Base-by-base conservation (phyloP, 1,140 invertebrate species). In the Caenorhabditis briggsae region DNA sequence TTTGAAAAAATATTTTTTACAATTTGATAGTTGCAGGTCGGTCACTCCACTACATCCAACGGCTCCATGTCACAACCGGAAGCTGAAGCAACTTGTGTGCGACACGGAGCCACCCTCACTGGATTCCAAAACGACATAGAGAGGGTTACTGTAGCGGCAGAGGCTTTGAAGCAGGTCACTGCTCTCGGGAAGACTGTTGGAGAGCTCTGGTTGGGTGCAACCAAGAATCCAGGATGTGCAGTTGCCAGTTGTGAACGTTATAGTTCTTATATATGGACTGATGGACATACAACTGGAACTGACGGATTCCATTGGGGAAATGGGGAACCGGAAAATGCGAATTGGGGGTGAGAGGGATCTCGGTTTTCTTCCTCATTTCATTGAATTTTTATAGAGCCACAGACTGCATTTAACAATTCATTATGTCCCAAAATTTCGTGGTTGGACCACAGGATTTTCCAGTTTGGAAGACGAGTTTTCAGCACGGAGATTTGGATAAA, bases 121-220 rank as follows among this genome's bases (percentile, higher is more conserved):
- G 64, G 64, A 70, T 70, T 43, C 41, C 64, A 70, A 18, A 70
- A 70, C 18, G 64, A 70, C 18, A 23, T 43, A 11, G 64, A 70
- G 64, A 43, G 64, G 43, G n/a, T 70, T 33, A 70, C 64, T 7
- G 18, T 46, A 7, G 64, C 64, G 8, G 43, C 43, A n/a, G 33
- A 70, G 0, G 64, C 64, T 2, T 16, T 70, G 33, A 43, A 46
- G 46, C 11, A 70, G 18, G 33, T 70, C 16, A 5, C 5, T 43
- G 64, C 64, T 23, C 1, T n/a, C 8, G 64, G 64, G 8, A 33
- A 46, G 5, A 70, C 41, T 43, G 9, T 46, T 46, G 64, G 64
- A 43, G 41, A 16, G 12, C 41, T 46, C 2, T 70, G 64, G 64
- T 16, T 70, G 11, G 64, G 64, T 18, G 64, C 64, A 5, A 70